Evolutionary conservation across 2,888 invertebrate genomes (phyloP).

Genomic region (Exephanes ischioxanthus): DNA sequence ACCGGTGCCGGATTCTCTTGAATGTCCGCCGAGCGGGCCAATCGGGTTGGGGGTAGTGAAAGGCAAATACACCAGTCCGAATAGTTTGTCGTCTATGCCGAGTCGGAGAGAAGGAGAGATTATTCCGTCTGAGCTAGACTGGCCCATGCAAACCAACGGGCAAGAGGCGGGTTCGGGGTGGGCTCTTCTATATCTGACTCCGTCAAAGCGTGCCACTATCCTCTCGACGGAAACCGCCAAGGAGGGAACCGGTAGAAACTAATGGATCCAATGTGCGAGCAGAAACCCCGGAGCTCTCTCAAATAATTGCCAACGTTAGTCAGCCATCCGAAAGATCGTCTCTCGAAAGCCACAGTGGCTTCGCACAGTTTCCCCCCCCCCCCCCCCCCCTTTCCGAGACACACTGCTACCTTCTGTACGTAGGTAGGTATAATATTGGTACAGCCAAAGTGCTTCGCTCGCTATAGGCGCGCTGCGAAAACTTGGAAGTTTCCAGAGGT

Average conservation of each 20-base stretch:
- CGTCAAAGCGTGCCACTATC: constrained; percentile 37
- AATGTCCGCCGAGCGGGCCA: constrained; percentile 3
- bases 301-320: constrained; percentile 24
- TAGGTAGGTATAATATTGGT: constrained; percentile 12
- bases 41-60: constrained; percentile 19
- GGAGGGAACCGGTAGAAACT: constrained; percentile 12
- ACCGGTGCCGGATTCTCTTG: neutral
- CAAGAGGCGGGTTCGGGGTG: neutral
- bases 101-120: constrained; percentile 10
- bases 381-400: neutral
- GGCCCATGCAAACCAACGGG: neutral
- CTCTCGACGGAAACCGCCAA: constrained; percentile 24
- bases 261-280: constrained; percentile 46
- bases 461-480: neutral
- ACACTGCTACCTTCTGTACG: neutral
- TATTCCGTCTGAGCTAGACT: constrained; percentile 18
- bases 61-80: constrained; percentile 30
- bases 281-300: constrained; percentile 9
- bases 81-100: constrained; percentile 9
- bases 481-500: constrained; percentile 1
- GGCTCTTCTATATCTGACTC: constrained; percentile 9
- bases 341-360: constrained; percentile 7
- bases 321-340: neutral
- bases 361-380: neutral
- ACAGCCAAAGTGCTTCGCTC: constrained; percentile 1